Base-by-base conservation (phyloP, 2,113 vertebrate species). In the Conger conger region DNA sequence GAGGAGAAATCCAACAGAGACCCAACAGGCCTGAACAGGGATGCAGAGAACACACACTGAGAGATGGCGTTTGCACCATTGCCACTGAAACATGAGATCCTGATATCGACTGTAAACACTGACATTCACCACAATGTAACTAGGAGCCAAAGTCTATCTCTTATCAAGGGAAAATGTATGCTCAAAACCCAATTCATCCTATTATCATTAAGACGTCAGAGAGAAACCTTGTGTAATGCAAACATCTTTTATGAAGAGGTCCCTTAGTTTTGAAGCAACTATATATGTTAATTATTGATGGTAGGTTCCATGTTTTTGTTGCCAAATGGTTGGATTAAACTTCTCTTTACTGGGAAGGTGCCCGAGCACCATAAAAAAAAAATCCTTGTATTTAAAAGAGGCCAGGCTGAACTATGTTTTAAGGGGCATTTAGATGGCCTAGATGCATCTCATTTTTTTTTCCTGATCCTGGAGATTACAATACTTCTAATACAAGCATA, bases 281-380 rank as follows among this genome's bases (percentile, higher is more conserved):
- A 89, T 79, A 84, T 93, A 90, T 16, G 76, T 79, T 50, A 91
- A 92, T 92, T 91, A 93, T 92, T 85, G 91, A 94, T 91, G 87
- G 91, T 91, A 87, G 87, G 91, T 93, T 81, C 86, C 88, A 87
- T 84, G 85, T 80, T 87, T 90, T 90, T 90, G 85, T 92, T 91
- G 87, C 88, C 88, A 91, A 89, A 90, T 84, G 87, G 82, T 90
- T 91, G 84, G 91, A 90, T 91, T 92, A 92, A 92, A 92, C 87
- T 90, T 86, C 88, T 92, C 84, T 86, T 86, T 91, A 88, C 85
- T 84, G 82, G 87, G 54, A 73, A 73, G 40, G 76, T 86, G 86
- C 85, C 82, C 36, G 23, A 8, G 4, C 30, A 8, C 3, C 27
- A 68, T 83, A 1, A 30, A 20, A 50, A 50, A 13, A 80, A 45